phyloP scores from a whole-genome alignment of 2,113 vertebrate genomes.

The Hippoglossus stenolepis region DNA sequence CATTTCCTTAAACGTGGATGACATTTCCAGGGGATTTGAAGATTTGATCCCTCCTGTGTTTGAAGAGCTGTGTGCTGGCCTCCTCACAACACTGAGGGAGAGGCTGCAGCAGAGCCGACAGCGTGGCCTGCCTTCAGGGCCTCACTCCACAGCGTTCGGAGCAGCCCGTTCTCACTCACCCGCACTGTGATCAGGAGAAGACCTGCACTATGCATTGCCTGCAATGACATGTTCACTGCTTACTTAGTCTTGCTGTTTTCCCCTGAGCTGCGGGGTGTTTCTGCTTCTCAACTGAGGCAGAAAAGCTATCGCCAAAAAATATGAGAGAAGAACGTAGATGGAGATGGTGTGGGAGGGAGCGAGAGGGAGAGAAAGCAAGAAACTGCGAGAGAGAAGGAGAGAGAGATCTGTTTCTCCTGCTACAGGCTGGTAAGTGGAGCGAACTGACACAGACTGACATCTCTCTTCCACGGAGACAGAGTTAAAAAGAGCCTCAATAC shows the following conservation, averaged over 20 bases:
- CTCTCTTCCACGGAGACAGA: conserved; percentile 73
- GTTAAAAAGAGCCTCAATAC: conserved; percentile 72
- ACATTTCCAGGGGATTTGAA: conserved; percentile 82
- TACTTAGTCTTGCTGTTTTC: conserved; percentile 58
- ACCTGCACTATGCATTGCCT: conserved; percentile 46
- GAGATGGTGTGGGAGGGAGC: conserved; percentile 61
- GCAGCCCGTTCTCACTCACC: conserved; percentile 55
- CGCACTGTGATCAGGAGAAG: conserved; percentile 58
- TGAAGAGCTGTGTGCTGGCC: conserved; percentile 67
- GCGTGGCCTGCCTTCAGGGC: conserved; percentile 53
- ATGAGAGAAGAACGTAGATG: conserved; percentile 57
- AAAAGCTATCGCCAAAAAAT: conserved; percentile 71
- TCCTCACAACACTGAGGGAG: conserved; percentile 52
- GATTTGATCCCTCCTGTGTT: conserved; percentile 77
- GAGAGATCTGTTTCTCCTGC: conserved; percentile 75
- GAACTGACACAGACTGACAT: conserved; percentile 80
- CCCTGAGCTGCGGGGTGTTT: conserved; percentile 68
- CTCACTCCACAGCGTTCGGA: conserved; percentile 17
- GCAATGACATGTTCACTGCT: conserved; percentile 66
- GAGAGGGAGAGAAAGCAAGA: conserved; percentile 50
- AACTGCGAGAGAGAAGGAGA: conserved; percentile 59
- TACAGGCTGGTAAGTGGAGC: conserved; percentile 78
- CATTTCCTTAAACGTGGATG: conserved; percentile 80
- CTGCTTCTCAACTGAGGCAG: conserved; percentile 72
- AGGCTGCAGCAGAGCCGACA: conserved; percentile 35